Evolutionary conservation across 2,888 invertebrate species (phyloP), one percentile per base, ranked within the genome.

Genomic region (Onthophagus sagittarius): DNA sequence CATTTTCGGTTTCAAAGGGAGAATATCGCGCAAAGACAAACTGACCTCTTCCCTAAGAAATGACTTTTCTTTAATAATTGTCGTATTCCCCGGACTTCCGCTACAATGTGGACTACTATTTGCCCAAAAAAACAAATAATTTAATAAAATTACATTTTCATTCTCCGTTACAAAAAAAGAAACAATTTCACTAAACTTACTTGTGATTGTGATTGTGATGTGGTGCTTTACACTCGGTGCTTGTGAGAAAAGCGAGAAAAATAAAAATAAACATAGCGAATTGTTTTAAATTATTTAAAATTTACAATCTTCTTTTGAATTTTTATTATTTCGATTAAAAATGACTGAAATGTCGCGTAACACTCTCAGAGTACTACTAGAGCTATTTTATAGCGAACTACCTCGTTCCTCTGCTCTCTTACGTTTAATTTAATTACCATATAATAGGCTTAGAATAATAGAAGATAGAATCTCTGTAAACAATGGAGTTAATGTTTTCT

Each of bases 1-100:
- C 77, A 93, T 91, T 85, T 95, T 95, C 62, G 93, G 92, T 81
- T 93, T 93, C 75, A 92, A 88, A 0, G 96, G 96, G 71, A 96
- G 86, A 80, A 96, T 95, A 83, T 96, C 96, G 65, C 91, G 88
- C n/a, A 96, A 87, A 11, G 94, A 94, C 74, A 96, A 86, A 79
- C 92, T 92, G 62, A 87, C 88, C 84, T 92, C 92, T 75, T 83
- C 81, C 39, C 77, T 77, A 15, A 77, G 63, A 71, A 78, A 78
- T 71, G 82, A 80, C 23, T 77, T 76, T 63, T 79, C 76, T 71
- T 78, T 79, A 23, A 74, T 69, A 62, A 77, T 23, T 23, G 23
- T 2, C 23, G 23, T 23, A 23, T 23, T 23, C 23, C 23, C 23
- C 23, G 23, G 23, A 23, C 23, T 80, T 69, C 77, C 77, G 74